Evolutionary conservation across 2,888 invertebrate species (phyloP), one percentile per base, ranked within the genome.

Genomic region (Vandiemenella viatica): DNA sequence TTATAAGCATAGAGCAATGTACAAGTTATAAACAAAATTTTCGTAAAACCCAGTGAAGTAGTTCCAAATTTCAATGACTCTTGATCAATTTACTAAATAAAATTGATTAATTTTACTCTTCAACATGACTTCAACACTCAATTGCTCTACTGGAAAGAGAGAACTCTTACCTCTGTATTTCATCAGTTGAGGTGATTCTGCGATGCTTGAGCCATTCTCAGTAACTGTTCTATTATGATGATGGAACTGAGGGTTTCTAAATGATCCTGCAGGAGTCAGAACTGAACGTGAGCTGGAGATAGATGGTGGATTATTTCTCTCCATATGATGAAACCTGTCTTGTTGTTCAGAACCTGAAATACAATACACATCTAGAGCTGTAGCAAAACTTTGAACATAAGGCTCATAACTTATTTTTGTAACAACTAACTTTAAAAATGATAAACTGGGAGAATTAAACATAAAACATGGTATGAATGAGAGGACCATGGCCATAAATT

Each of bases 111-210:
- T 6, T 32, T 32, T 32, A 13, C 2, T 4, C 10, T n/a, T 32
- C n/a, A 3, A 32, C 32, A 32, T 2, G n/a, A 3, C 3, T 32
- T 13, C 10, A 4, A 4, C 10, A 32, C n/a, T 3, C 2, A 32
- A 32, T 32, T 10, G n/a, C 4, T 3, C 10, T 32, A 26, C 13
- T 8, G 13, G 26, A 26, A 26, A 8, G 26, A 26, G 7, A 26
- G 10, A 32, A 32, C 45, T 55, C 53, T 55, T 55, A 68, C 69
- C 69, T 65, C 69, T 63, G 53, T 67, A 68, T 61, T 65, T 66
- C 50, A 68, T 65, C 53, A 63, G 63, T 26, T 46, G 49, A 17
- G 50, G 48, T 16, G 32, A 40, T 37, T 54, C 52, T 22, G 41
- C 38, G 20, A 52, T 41, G 2, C 48, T 45, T 18, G 48, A 50